Evolutionary conservation across 2,888 invertebrate genomes (phyloP).

Genomic region (Psylliodes chrysocephalus): DNA sequence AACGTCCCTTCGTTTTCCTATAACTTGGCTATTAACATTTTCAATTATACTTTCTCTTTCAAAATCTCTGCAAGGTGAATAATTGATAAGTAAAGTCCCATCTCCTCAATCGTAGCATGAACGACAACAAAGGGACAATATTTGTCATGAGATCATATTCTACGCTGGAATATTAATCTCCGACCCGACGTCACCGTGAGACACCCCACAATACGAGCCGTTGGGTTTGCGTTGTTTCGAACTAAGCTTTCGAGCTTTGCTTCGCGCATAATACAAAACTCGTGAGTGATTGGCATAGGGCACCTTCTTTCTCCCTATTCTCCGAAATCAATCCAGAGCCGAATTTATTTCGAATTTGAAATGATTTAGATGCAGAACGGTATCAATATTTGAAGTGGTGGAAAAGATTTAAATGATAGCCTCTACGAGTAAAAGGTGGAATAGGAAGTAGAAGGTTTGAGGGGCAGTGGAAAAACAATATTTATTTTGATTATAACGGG

Average conservation of each 20-base stretch:
- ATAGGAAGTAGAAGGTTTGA: too few relatives aligned
- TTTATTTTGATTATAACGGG: too few relatives aligned
- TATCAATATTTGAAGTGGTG: too few relatives aligned
- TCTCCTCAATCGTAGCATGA: slow-evolving; percentile 13
- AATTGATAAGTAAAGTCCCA: slow-evolving; percentile 10
- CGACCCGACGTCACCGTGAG: slow-evolving; percentile 13
- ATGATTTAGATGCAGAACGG: too few relatives aligned
- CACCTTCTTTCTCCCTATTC: slow-evolving; percentile 18
- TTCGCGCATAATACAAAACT: slow-evolving; percentile 23
- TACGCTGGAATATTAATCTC: slow-evolving; percentile 27
- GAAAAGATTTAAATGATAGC: too few relatives aligned
- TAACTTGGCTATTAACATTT: too few relatives aligned
- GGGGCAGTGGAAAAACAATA: too few relatives aligned
- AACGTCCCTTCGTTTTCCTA: too few relatives aligned
- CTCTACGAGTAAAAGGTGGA: too few relatives aligned
- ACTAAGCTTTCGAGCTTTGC: background rate
- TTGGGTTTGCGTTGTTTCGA: slow-evolving; percentile 23
- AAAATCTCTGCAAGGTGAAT: background rate
- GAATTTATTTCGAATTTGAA: background rate
- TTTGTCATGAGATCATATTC: slow-evolving; percentile 22
- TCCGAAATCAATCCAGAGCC: background rate
- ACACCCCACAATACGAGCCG: background rate
- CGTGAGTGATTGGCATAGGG: slow-evolving; percentile 27
- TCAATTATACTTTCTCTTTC: background rate
- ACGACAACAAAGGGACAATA: slow-evolving; percentile 26